Base-by-base conservation (phyloP, 2,888 invertebrate species). In the Cybosia mesomella region DNA sequence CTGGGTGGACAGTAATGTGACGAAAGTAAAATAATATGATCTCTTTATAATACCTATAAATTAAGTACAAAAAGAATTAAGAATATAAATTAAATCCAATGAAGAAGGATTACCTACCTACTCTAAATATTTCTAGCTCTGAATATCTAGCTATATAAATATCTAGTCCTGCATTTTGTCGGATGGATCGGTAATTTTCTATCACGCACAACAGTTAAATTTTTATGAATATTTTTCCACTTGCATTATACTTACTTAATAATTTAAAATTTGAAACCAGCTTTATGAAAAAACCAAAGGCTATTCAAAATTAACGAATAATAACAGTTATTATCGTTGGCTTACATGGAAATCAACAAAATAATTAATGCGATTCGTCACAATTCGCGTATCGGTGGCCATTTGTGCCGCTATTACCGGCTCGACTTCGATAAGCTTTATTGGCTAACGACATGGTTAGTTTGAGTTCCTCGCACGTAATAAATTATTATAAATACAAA, bases 401-500 rank as follows among this genome's bases (percentile, higher is more conserved):
- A 92, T 91, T 93, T 91, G 91, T 87, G 86, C 85, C 79, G 80
- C 91, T 86, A 92, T 93, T 92, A 92, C 92, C 90, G 89, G 80
- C 85, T 86, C 84, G 79, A 84, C 85, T 85, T 81, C 90, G 94
- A 94, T 95, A 94, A 93, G 89, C 80, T 92, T 94, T 90, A 94
- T 86, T 89, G 92, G 90, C 80, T 81, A 76, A 70, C 92, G 92
- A 91, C 88, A 93, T 91, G 94, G 94, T 94, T 94, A 94, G 94
- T 95, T 95, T 92, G 90, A 91, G 74, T 83, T 86, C 89, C 90
- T 90, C 89, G 89, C 92, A 91, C 92, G 86, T 92, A 89, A 90
- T 92, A 91, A 93, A 93, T 93, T 93, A 92, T 92, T 90, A 91
- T 93, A 92, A 90, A 91, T 91, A 90, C 88, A 86, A 88, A 87